Evolutionary conservation across 2,797 vertebrate genomes (phyloP).

Genomic region (Pipistrellus pipistrellus): DNA sequence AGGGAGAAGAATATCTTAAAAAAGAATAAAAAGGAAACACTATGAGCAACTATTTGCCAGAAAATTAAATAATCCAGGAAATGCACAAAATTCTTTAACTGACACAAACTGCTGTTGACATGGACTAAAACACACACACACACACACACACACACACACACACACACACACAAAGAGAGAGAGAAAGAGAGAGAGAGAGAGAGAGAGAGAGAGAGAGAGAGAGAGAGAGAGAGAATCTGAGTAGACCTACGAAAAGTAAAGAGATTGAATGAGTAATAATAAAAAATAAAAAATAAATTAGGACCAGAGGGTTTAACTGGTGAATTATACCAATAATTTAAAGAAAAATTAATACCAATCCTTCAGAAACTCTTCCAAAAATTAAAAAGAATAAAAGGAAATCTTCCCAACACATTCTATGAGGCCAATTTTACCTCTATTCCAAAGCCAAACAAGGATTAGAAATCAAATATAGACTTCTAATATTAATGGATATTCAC

Average conservation of each 20-base stretch:
- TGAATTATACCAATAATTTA: not conserved
- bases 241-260: not conserved
- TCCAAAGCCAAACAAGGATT: not conserved
- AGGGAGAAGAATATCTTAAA: not conserved
- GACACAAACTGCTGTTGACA: not conserved
- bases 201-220: not conserved
- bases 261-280: not conserved
- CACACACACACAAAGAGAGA: too few relatives aligned
- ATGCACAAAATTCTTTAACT: not conserved
- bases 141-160: too few relatives aligned
- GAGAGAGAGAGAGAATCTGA: not conserved
- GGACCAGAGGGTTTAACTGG: not conserved
- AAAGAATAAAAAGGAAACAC: constrained; percentile 10
- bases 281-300: not conserved
- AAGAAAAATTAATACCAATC: not conserved
- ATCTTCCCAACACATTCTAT: not conserved
- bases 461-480: not conserved
- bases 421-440: not conserved
- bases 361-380: not conserved
- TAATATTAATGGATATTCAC: not conserved
- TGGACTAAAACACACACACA: not conserved
- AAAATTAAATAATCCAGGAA: not conserved
- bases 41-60: not conserved
- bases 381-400: not conserved
- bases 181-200: too few relatives aligned